Percentiles rank a stretch among this genome's conserved stretches.
Evolutionary conservation across 2,888 invertebrate species (phyloP).

Genomic region (Drosophila mercatorum): DNA sequence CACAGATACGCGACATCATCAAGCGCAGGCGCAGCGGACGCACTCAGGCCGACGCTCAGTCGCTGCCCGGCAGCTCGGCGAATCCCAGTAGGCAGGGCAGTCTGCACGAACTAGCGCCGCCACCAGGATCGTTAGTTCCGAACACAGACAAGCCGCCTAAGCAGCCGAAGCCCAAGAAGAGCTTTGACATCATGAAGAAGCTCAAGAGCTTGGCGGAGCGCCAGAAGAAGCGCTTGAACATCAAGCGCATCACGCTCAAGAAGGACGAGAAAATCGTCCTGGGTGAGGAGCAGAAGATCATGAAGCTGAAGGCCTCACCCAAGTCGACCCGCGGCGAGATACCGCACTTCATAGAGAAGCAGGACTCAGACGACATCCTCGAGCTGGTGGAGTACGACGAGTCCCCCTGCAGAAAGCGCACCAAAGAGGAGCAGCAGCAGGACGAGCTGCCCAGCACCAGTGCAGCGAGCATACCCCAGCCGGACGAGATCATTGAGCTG

Average conservation of each 20-base stretch:
- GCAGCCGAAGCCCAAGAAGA: slow-evolving; percentile 74
- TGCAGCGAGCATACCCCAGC: slow-evolving; percentile 75
- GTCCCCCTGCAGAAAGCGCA: slow-evolving; percentile 83
- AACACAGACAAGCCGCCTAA: slow-evolving; percentile 55
- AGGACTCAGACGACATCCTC: slow-evolving; percentile 84
- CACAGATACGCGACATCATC: slow-evolving; percentile 85
- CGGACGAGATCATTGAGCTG: slow-evolving; percentile 84
- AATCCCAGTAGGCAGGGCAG: slow-evolving; percentile 78
- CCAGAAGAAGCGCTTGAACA: slow-evolving; percentile 86
- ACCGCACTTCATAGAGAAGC: slow-evolving; percentile 84
- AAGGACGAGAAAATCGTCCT: slow-evolving; percentile 85
- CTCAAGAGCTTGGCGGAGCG: slow-evolving; percentile 88
- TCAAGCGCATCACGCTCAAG: slow-evolving; percentile 82
- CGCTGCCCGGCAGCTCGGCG: slow-evolving; percentile 81
- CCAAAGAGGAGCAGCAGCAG: slow-evolving; percentile 58
- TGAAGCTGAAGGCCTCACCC: slow-evolving; percentile 87
- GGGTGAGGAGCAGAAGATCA: slow-evolving; percentile 86
- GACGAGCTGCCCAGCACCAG: slow-evolving; percentile 58
- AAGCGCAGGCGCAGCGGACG: slow-evolving; percentile 85
- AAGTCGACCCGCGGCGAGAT: slow-evolving; percentile 86
- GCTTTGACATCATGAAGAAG: slow-evolving; percentile 88
- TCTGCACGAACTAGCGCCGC: slow-evolving; percentile 73
- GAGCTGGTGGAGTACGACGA: slow-evolving; percentile 84
- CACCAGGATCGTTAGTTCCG: slow-evolving; percentile 68
- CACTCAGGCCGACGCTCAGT: slow-evolving; percentile 80